Evolutionary conservation across 2,888 invertebrate species (phyloP).

Genomic region (Bhutanitis thaidina): DNA sequence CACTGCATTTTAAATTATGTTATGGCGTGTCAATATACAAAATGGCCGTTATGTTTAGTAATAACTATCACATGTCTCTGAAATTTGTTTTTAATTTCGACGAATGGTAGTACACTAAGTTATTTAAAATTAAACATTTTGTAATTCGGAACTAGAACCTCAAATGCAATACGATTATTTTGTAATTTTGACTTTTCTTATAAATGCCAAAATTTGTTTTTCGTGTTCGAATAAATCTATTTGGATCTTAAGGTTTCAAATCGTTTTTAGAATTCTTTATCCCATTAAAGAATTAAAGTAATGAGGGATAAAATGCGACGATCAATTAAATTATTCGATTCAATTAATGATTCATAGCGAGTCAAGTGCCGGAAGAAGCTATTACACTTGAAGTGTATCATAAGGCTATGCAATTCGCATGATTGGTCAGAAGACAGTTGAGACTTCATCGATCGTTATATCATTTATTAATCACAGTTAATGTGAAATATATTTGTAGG

Average conservation of each 20-base stretch:
- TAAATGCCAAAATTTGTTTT: constrained; percentile 11
- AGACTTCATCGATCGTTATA: background rate
- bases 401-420: constrained; percentile 8
- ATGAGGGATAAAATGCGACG: background rate
- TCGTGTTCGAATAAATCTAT: background rate
- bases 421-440: constrained; percentile 1
- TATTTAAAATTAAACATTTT: no score
- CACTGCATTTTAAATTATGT: no score
- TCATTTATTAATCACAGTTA: background rate
- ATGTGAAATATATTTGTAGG: background rate
- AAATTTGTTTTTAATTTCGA: no score
- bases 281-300: no score
- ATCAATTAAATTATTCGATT: constrained; percentile 5
- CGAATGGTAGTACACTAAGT: no score
- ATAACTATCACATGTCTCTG: no score
- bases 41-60: no score
- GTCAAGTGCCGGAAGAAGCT: constrained; percentile 13
- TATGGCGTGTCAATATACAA: no score
- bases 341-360: constrained; percentile 16
- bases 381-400: constrained; percentile 10
- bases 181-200: constrained; percentile 4
- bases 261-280: no score
- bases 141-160: no score
- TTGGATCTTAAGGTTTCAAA: no score
- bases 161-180: background rate